Conservation (phyloP, 2,888 invertebrate genomes). For the Lysandra coridon region DNA sequence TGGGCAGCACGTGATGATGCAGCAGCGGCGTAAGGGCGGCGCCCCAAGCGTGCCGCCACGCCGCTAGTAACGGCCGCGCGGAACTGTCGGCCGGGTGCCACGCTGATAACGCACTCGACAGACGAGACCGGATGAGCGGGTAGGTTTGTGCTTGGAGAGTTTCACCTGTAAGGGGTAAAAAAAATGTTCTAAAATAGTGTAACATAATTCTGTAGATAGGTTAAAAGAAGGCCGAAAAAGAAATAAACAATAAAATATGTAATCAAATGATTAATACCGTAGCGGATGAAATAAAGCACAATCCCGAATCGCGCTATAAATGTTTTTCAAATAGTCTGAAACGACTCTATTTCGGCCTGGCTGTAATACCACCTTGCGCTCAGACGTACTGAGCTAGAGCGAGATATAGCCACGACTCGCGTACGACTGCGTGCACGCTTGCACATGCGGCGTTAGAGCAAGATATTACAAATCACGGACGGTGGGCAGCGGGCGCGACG, state of each 20-base stretch:
- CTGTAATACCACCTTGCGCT: too few relatives aligned
- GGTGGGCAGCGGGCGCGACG: too few relatives aligned
- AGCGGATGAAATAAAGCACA: too few relatives aligned
- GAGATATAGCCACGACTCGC: background rate
- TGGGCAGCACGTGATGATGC: constrained; percentile 93
- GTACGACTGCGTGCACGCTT: background rate
- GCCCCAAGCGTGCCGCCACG: constrained; percentile 88
- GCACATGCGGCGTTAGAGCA: background rate
- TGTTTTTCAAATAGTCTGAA: too few relatives aligned
- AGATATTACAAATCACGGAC: too few relatives aligned
- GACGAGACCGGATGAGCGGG: constrained; percentile 94
- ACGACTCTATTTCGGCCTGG: too few relatives aligned
- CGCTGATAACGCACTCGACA: constrained; percentile 91
- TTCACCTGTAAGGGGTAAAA: constrained; percentile 48
- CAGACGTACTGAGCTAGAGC: background rate
- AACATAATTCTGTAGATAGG: background rate
- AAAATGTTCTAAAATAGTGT: background rate
- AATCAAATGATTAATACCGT: too few relatives aligned
- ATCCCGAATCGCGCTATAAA: too few relatives aligned
- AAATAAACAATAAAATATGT: too few relatives aligned
- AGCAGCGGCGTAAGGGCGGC: constrained; percentile 83
- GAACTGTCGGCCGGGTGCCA: constrained; percentile 98
- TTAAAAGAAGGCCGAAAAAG: too few relatives aligned
- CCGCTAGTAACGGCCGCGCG: constrained; percentile 93
- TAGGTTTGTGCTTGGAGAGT: constrained; percentile 84